Conservation (phyloP, 2,797 vertebrate genomes). For the Austrolebias charrua region DNA sequence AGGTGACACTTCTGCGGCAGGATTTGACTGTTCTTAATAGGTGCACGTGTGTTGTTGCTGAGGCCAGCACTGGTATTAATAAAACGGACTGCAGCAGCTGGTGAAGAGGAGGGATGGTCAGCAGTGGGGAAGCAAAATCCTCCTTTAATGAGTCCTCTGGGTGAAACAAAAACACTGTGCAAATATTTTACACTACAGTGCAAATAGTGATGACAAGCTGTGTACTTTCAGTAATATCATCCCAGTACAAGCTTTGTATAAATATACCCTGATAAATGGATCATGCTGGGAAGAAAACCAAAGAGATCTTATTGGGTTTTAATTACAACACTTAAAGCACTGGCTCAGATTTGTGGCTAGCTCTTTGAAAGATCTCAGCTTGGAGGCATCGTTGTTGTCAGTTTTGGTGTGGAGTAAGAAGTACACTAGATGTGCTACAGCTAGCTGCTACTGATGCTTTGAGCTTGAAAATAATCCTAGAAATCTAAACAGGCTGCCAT, state of each 20-base stretch:
- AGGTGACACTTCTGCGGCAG: slow-evolving; percentile 27
- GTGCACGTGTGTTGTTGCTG: slow-evolving; percentile 36
- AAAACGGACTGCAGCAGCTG: slow-evolving; percentile 39
- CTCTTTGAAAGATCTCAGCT: too few species aligned
- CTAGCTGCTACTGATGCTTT: too few species aligned
- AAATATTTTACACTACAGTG: slow-evolving; percentile 41
- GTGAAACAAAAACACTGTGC: slow-evolving; percentile 54
- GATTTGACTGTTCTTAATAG: slow-evolving; percentile 17
- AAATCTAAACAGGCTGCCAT: too few species aligned
- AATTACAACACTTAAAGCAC: too few species aligned
- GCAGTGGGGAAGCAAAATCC: slow-evolving; percentile 64
- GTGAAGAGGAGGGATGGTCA: slow-evolving; percentile 50
- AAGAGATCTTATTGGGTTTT: too few species aligned
- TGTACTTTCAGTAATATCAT: too few species aligned
- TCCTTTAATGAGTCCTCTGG: slow-evolving; percentile 76
- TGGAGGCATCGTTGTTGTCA: too few species aligned
- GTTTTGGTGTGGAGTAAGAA: too few species aligned
- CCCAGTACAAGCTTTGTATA: background rate
- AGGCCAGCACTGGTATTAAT: slow-evolving; percentile 52
- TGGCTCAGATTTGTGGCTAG: too few species aligned
- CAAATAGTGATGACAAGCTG: slow-evolving; percentile 31
- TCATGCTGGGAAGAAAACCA: background rate
- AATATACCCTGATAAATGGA: background rate
- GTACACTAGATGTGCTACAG: too few species aligned
- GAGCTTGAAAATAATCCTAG: too few species aligned